These are phyloP conservation scores for Molossus alvarezi DNA, from an alignment of 2,797 vertebrate genomes.

Conservation along the genomic window DNA sequence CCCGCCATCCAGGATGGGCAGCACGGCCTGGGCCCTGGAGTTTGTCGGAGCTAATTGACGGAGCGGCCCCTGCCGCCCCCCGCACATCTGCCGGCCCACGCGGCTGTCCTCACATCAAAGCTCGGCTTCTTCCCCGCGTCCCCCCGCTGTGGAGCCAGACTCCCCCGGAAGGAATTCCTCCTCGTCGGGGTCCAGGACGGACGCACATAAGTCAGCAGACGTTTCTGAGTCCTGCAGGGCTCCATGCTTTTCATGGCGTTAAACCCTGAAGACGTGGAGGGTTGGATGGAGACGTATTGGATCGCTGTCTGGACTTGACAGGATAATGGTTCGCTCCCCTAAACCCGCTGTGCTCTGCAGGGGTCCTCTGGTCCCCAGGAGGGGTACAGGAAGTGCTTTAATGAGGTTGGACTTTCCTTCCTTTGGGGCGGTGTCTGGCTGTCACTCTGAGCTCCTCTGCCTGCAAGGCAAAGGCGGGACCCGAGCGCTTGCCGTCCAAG, in stretches of 20 bases:
- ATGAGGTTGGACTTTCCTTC: neutral
- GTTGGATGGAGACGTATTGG: neutral
- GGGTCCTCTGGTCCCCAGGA: neutral
- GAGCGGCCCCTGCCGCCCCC: neutral
- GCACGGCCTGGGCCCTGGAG: neutral
- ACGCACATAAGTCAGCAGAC: neutral
- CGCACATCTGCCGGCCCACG: neutral
- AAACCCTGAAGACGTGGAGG: neutral
- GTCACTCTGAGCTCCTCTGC: neutral
- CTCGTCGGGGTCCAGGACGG: neutral
- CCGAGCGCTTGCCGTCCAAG: neutral
- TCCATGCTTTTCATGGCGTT: neutral
- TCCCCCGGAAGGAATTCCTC: neutral
- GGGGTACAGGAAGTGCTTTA: slow-evolving; percentile 24
- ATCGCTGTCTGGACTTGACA: accelerated
- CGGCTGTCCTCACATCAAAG: neutral
- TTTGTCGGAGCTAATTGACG: neutral
- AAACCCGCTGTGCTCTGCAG: neutral
- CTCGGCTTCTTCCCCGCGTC: neutral
- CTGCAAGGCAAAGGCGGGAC: neutral
- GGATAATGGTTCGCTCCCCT: neutral
- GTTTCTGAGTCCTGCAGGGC: slow-evolving; percentile 8
- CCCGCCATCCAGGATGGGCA: neutral
- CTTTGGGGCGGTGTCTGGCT: neutral
- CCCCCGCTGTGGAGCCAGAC: neutral